Percentiles rank a stretch among this genome's conserved stretches.
phyloP scores from a whole-genome alignment of 2,888 invertebrate genomes.

The Agonum fuliginosum region DNA sequence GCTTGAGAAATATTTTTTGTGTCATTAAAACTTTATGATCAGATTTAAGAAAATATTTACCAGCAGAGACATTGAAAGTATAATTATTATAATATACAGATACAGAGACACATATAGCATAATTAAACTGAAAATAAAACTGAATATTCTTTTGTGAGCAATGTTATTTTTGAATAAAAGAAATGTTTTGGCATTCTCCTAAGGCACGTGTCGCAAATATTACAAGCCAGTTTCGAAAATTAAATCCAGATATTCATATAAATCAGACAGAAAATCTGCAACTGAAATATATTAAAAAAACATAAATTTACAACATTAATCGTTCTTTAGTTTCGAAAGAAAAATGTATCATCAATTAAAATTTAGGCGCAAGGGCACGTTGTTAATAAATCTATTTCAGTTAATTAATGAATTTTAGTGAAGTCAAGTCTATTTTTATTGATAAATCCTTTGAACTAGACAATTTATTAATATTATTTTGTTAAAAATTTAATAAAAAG shows the following conservation, averaged over 20 bases:
- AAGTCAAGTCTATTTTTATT: not conserved
- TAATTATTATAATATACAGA: not conserved
- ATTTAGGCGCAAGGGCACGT: not conserved
- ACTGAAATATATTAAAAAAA: not conserved
- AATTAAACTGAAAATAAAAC: not conserved
- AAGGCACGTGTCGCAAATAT: slow-evolving; percentile 24
- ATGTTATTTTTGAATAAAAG: slow-evolving; percentile 24
- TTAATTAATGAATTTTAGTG: not conserved
- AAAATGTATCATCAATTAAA: not conserved
- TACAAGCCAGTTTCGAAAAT: slow-evolving; percentile 27
- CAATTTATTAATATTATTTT: too few species aligned
- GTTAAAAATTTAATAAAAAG: not conserved
- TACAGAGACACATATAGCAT: not conserved
- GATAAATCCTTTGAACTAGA: too few species aligned
- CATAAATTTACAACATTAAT: not conserved
- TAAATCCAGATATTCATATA: slow-evolving; percentile 32
- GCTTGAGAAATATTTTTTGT: slow-evolving; percentile 27
- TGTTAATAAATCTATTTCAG: not conserved
- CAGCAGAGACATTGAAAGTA: slow-evolving; percentile 26
- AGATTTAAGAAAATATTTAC: slow-evolving; percentile 20
- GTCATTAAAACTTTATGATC: slow-evolving; percentile 26
- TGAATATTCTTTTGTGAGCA: slow-evolving; percentile 21
- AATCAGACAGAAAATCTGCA: slow-evolving; percentile 4
- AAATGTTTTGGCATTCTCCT: slow-evolving; percentile 29
- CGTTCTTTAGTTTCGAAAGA: slow-evolving; percentile 26